Percentiles rank a stretch among this genome's conserved stretches.
Evolutionary conservation across 2,113 vertebrate genomes (phyloP).

Genomic region (Malurus elegans): DNA sequence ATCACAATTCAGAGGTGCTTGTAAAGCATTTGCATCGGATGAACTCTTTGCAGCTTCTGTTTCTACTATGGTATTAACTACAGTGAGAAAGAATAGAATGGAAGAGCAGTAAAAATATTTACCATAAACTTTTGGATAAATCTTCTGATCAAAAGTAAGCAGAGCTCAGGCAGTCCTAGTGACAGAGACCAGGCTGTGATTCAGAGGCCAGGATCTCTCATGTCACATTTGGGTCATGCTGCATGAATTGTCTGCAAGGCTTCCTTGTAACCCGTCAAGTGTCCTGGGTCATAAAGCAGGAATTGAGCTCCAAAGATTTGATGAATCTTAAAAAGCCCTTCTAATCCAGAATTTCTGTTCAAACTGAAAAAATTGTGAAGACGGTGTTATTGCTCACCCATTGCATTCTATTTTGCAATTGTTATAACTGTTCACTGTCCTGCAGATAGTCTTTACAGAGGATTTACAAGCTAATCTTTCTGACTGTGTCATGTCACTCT

Average conservation of each 20-base stretch:
- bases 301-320: neutral
- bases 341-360: neutral
- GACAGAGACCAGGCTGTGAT: neutral
- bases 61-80: neutral
- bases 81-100: neutral
- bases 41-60: neutral
- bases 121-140: neutral
- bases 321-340: neutral
- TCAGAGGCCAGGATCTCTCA: neutral
- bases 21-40: neutral
- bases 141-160: neutral
- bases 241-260: neutral
- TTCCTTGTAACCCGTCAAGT: neutral
- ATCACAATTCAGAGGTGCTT: constrained; percentile 36
- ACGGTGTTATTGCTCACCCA: neutral
- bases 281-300: neutral
- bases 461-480: neutral
- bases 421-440: neutral
- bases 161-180: neutral
- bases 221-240: neutral
- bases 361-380: neutral
- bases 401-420: neutral
- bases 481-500: neutral
- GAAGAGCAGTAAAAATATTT: neutral
- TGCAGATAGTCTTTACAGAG: neutral